These are phyloP conservation scores for Nomada fabriciana DNA, from an alignment of 2,888 invertebrate species.

Conservation along the genomic window DNA sequence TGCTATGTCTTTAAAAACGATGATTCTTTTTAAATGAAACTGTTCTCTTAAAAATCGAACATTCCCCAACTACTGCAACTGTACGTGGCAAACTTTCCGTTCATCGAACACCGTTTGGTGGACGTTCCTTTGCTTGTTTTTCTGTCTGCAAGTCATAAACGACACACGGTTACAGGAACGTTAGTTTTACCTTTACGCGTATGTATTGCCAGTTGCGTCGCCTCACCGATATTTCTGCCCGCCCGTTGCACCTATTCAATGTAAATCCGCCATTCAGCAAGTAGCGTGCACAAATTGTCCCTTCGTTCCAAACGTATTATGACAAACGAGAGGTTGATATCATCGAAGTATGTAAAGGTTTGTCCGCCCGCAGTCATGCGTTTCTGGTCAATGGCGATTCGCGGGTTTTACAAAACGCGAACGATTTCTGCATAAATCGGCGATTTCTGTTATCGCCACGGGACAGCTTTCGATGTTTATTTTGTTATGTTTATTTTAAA, in stretches of 20 bases:
- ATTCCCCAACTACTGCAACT: background rate
- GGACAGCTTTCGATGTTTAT: background rate
- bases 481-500: too few relatives aligned
- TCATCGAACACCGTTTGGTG: background rate
- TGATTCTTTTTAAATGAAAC: background rate
- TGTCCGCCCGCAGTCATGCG: background rate
- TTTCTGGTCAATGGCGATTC: background rate
- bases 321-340: slow-evolving; percentile 43
- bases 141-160: slow-evolving; percentile 16
- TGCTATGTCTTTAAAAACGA: background rate
- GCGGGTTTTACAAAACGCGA: background rate
- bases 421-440: background rate
- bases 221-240: slow-evolving; percentile 19
- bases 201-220: slow-evolving; percentile 21
- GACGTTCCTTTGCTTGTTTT: slow-evolving; percentile 14
- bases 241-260: slow-evolving; percentile 30
- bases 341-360: slow-evolving; percentile 19
- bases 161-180: slow-evolving; percentile 1
- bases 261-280: slow-evolving; percentile 34
- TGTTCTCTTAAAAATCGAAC: background rate
- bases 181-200: slow-evolving; percentile 25
- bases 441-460: background rate
- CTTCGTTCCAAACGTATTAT: slow-evolving; percentile 1
- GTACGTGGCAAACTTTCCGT: background rate
- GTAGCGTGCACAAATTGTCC: slow-evolving; percentile 12